Evolutionary conservation across 2,888 invertebrate genomes (phyloP).

Genomic region (Colostygia pectinataria): DNA sequence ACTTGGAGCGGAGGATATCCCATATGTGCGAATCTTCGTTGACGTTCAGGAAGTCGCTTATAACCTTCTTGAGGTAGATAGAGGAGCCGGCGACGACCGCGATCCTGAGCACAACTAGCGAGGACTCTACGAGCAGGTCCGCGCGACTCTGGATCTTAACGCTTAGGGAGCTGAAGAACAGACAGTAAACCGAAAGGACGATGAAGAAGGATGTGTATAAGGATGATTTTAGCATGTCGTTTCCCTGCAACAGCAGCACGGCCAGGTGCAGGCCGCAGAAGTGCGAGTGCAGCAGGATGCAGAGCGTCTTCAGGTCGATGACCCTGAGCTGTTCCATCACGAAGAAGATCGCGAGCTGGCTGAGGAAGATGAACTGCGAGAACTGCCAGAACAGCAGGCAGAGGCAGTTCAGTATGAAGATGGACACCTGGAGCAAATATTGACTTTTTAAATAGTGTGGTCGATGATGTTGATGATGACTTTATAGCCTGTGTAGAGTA

Average conservation of each 20-base stretch:
- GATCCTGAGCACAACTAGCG: slow-evolving; percentile 55
- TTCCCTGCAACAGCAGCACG: slow-evolving; percentile 67
- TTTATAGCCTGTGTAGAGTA: no score
- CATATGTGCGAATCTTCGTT: slow-evolving; percentile 87
- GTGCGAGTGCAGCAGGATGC: slow-evolving; percentile 66
- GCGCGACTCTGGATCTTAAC: slow-evolving; percentile 56
- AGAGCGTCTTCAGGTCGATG: slow-evolving; percentile 67
- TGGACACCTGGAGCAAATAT: slow-evolving; percentile 63
- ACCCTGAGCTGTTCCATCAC: slow-evolving; percentile 85
- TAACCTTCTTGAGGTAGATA: slow-evolving; percentile 66
- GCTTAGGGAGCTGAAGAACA: slow-evolving; percentile 61
- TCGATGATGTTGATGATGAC: no score
- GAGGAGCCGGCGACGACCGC: slow-evolving; percentile 46
- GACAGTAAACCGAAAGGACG: slow-evolving; percentile 58
- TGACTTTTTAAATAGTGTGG: no score
- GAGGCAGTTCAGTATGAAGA: slow-evolving; percentile 65
- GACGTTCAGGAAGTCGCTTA: slow-evolving; percentile 58
- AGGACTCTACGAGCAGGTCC: slow-evolving; percentile 56
- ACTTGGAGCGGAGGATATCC: slow-evolving; percentile 87
- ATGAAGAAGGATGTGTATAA: slow-evolving; percentile 74
- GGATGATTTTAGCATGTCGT: slow-evolving; percentile 75
- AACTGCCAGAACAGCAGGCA: slow-evolving; percentile 89
- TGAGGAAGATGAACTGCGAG: slow-evolving; percentile 91
- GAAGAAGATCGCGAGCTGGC: slow-evolving; percentile 89
- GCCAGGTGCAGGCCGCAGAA: slow-evolving; percentile 72